Base-by-base conservation (phyloP, 2,888 invertebrate genomes). In the Thelaira solivaga region DNA sequence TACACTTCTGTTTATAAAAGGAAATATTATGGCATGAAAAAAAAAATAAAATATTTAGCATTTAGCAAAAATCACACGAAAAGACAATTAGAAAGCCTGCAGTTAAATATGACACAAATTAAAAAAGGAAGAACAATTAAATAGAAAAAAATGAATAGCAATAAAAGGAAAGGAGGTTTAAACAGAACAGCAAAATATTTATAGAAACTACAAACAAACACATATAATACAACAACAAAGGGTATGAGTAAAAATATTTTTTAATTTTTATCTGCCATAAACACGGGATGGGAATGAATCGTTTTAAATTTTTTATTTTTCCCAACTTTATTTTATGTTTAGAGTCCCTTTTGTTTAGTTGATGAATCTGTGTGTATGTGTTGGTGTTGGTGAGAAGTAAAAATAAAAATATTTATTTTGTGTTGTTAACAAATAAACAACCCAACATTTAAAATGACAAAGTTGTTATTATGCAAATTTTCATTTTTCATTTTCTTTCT, bases 391-490 rank as follows among this genome's bases (percentile, higher is more conserved):
- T 47, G 11, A 36, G 31, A 36, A 31, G 34, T 7, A 13, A 26
- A 39, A 10, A 51, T 51, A 51, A 62, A 61, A 51, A 67, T 45
- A n/a, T 45, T 16, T 47, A 24, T 55, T 39, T 20, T 34, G 61
- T 61, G 47, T 41, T 22, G 24, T 2, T 11, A 13, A 57, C 43
- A 65, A 74, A 69, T 69, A 65, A 73, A 69, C 78, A 74, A 74
- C 41, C 53, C 29, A 78, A 51, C 39, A 68, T 61, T 47, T 67
- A 47, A 67, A 78, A 78, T 61, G 68, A 71, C 59, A 67, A 68
- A 75, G 61, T 55, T 68, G 74, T 68, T 67, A 61, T 59, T 68
- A 74, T 75, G 74, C 61, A 75, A 78, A 78, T 71, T 71, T 68
- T 67, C 18, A 10, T 36, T 57, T 39, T 22, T 64, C 24, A 13